Percentiles rank a stretch among this genome's conserved stretches.
Evolutionary conservation across 2,797 vertebrate genomes (phyloP).

Genomic region (Furcifer pardalis): DNA sequence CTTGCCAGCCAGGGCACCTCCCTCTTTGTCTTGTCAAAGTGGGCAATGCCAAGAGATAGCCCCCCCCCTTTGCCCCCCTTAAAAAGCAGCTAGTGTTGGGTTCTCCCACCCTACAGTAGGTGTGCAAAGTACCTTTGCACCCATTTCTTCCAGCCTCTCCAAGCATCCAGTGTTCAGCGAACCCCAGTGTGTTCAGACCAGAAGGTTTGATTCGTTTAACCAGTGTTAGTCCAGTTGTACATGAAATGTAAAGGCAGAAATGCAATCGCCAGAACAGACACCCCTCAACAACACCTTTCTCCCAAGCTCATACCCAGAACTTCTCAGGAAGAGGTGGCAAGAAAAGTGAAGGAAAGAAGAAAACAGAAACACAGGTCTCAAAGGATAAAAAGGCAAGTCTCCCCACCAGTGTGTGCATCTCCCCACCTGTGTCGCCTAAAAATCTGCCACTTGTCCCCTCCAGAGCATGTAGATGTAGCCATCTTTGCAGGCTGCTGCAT

Average conservation of each 20-base stretch:
- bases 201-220: conserved; percentile 33
- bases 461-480: too few species aligned
- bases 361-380: background rate
- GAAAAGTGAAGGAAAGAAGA: background rate
- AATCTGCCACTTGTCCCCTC: too few species aligned
- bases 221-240: conserved; percentile 60
- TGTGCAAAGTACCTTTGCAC: background rate
- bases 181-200: conserved; percentile 57
- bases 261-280: background rate
- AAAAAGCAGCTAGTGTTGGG: conserved; percentile 40
- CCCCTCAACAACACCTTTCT: background rate
- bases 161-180: conserved; percentile 68
- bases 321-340: conserved; percentile 14
- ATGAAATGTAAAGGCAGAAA: background rate
- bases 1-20: conserved; percentile 31
- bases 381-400: background rate
- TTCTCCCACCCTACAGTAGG: background rate
- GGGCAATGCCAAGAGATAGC: background rate
- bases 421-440: too few species aligned
- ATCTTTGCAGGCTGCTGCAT: too few species aligned
- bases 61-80: conserved; percentile 22
- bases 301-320: background rate
- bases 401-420: background rate
- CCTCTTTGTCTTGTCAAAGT: background rate
- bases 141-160: conserved; percentile 27